A percentile compares a stretch with the other conserved stretches of the same genome.
Conservation (phyloP, 2,888 invertebrate species). For the Adelognathus sp. region DNA sequence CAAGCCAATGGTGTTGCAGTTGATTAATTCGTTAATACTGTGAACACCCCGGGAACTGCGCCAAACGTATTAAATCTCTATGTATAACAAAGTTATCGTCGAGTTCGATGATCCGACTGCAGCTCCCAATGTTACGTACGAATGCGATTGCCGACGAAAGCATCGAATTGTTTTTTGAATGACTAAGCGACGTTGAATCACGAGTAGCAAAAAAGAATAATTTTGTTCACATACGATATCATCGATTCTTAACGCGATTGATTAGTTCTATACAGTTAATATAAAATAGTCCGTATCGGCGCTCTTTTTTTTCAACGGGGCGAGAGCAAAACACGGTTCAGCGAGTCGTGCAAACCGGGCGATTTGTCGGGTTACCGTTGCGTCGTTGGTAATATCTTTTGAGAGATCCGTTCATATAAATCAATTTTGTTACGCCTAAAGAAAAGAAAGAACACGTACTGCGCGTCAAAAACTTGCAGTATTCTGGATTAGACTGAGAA, state of each 20-base stretch:
- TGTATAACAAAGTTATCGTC: constrained; percentile 2
- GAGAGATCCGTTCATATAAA: constrained; percentile 71
- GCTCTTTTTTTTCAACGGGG: constrained; percentile 24
- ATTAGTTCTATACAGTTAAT: constrained; percentile 51
- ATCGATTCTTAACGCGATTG: constrained; percentile 22
- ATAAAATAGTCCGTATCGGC: constrained; percentile 50
- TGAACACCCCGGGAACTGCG: constrained; percentile 61
- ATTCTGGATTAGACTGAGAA: not conserved
- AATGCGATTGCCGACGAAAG: not conserved
- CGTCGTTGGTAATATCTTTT: constrained; percentile 42
- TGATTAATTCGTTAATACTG: constrained; percentile 71
- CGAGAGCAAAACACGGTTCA: not conserved
- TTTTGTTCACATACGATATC: constrained; percentile 24
- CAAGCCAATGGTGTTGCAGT: constrained; percentile 73
- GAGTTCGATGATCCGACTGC: not conserved
- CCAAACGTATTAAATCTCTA: constrained; percentile 53
- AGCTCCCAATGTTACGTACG: not conserved
- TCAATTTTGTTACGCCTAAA: constrained; percentile 77
- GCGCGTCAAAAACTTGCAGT: constrained; percentile 28
- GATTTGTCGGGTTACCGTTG: constrained; percentile 42
- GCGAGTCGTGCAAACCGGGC: constrained; percentile 12
- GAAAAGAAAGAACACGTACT: constrained; percentile 68
- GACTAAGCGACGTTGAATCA: constrained; percentile 16
- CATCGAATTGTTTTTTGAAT: not conserved
- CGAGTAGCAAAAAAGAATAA: constrained; percentile 37